Conservation (phyloP, 2,113 vertebrate species). For the Sturnira hondurensis region DNA sequence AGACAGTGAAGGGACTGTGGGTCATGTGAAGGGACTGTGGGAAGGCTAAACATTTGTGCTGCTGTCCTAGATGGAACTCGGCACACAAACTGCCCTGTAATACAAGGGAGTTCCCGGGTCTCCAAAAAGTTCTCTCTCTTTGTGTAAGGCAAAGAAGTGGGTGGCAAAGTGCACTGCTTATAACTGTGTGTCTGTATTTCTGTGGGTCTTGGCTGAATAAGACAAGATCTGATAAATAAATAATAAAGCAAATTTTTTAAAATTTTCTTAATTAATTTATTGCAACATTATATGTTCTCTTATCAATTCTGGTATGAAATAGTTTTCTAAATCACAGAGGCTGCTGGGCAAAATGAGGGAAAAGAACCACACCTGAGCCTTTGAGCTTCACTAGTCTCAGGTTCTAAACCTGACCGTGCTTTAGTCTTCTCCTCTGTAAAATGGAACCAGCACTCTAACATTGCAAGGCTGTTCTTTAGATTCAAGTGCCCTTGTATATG, state of each 20-base stretch:
- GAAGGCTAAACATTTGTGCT: accelerated
- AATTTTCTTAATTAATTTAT: background rate
- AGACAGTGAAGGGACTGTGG: background rate
- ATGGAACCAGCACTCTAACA: no score
- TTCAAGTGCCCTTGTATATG: accelerated
- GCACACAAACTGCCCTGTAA: background rate
- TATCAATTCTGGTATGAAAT: background rate
- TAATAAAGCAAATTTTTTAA: background rate
- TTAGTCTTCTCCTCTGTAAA: background rate
- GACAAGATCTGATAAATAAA: background rate
- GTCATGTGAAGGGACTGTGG: accelerated
- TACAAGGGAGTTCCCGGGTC: background rate
- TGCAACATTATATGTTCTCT: background rate
- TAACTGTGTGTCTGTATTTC: background rate
- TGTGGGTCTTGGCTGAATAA: background rate
- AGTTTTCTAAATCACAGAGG: background rate
- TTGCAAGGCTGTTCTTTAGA: background rate
- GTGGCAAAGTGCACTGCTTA: background rate
- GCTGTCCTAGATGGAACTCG: background rate
- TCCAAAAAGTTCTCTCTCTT: background rate
- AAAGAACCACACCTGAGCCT: background rate
- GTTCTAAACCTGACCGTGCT: background rate
- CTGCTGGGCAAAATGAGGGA: no score
- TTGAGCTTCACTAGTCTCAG: background rate
- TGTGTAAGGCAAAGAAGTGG: background rate